Base-by-base conservation (phyloP, 2,888 invertebrate genomes). In the Exocentrus adspersus region DNA sequence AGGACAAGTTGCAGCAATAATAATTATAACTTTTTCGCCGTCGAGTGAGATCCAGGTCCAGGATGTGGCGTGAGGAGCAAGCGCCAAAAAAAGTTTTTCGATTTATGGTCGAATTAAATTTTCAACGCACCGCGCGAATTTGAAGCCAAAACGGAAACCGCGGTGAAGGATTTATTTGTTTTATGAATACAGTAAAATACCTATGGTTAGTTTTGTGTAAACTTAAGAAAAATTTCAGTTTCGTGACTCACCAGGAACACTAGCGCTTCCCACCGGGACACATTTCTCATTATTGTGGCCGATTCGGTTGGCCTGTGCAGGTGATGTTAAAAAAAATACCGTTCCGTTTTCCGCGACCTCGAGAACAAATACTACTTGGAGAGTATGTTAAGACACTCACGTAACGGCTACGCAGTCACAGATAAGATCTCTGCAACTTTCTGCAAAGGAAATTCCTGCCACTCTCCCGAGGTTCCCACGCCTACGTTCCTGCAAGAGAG, bases 401-500 rank as follows among this genome's bases (percentile, higher is more conserved):
- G 57, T 24, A n/a, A n/a, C n/a, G n/a, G n/a, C 54, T 16, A 32
- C 30, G n/a, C 9, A 30, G 30, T n/a, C 17, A n/a, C 30, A 32
- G 57, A 50, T 50, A 48, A 30, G 12, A 60, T 60, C 45, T 60
- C 32, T 14, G 62, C 58, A 16, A 59, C 65, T 68, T 68, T 64
- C 69, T 67, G 70, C 58, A 64, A n/a, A 69, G 63, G 68, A 69
- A 70, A 69, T 69, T 65, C 68, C 56, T 65, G 66, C 63, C 64
- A 37, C 67, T 63, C 65, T 64, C 62, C 60, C 64, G 52, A 60
- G 65, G 67, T 60, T 69, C 71, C 52, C 69, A 68, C 71, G 71
- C 71, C 71, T 64, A 71, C 71, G 59, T 58, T 63, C 58, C 42
- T 41, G 53, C 59, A 37, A 60, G 57, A 67, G 65, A 69, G 66